Percentiles rank a stretch among this genome's conserved stretches.
Conservation (phyloP, 2,113 vertebrate genomes). For the Upupa epops region DNA sequence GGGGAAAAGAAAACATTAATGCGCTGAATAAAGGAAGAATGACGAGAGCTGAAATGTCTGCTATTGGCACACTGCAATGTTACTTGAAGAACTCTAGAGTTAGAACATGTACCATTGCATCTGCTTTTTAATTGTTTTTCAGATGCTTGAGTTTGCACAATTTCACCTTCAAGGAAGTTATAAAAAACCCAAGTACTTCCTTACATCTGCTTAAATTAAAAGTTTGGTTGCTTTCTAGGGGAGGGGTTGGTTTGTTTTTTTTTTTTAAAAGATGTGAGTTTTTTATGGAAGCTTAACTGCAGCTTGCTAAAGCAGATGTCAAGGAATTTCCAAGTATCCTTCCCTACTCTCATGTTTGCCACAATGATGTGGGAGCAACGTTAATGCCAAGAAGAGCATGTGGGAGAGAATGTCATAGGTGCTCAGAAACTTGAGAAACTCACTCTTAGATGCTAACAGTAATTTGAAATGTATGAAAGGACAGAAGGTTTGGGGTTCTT, state of each 20-base stretch:
- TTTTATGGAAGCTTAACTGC: neutral
- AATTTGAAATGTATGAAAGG: neutral
- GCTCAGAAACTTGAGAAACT: neutral
- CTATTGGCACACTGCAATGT: neutral
- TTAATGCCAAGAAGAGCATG: neutral
- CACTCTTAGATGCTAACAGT: neutral
- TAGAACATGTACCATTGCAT: neutral
- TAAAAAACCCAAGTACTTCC: neutral
- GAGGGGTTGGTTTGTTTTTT: neutral
- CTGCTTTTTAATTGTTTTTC: neutral
- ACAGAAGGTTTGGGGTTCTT: too few species aligned
- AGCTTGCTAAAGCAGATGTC: neutral
- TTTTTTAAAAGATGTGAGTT: neutral
- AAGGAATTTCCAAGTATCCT: neutral
- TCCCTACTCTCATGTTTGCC: neutral
- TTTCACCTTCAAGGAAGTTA: neutral
- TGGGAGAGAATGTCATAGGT: neutral
- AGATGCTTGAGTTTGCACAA: neutral
- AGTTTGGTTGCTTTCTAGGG: neutral
- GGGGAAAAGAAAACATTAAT: neutral
- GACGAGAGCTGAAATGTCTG: neutral
- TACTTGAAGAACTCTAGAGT: neutral
- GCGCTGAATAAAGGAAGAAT: neutral
- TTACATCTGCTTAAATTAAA: neutral
- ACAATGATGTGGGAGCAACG: neutral